phyloP scores from a whole-genome alignment of 1,140 invertebrate species.

The Cylas formicarius region DNA sequence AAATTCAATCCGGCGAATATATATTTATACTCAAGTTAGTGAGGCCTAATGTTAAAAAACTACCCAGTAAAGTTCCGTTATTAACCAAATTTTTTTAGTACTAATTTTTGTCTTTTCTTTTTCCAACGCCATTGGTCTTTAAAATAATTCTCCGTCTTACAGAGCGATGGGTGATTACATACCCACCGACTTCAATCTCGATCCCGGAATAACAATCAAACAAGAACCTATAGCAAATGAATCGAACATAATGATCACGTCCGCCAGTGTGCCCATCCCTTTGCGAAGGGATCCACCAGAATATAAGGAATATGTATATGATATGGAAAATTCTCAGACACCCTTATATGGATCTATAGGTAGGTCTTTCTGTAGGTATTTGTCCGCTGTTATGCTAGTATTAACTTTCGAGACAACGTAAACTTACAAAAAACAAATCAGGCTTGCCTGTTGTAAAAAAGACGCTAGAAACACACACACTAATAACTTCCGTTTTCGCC shows the following conservation, averaged over 20 bases:
- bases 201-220: slow-evolving; percentile 43
- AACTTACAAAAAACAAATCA: too few relatives aligned
- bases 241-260: slow-evolving; percentile 37
- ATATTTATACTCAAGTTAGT: not conserved
- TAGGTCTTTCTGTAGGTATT: too few relatives aligned
- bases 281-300: slow-evolving; percentile 35
- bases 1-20: not conserved
- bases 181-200: slow-evolving; percentile 42
- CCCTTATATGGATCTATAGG: slow-evolving; percentile 39
- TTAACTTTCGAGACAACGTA: not conserved
- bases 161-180: slow-evolving; percentile 36
- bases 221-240: slow-evolving; percentile 41
- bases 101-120: slow-evolving; percentile 10
- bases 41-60: not conserved
- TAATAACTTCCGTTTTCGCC: too few relatives aligned
- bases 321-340: slow-evolving; percentile 43
- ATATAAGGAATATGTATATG: slow-evolving; percentile 47
- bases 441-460: too few relatives aligned
- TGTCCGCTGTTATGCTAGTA: too few relatives aligned
- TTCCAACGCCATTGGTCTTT: not conserved
- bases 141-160: too few relatives aligned
- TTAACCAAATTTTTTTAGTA: not conserved
- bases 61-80: not conserved
- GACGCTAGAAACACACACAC: too few relatives aligned
- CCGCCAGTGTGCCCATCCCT: slow-evolving; percentile 54